Base-by-base conservation (phyloP, 1,140 invertebrate species). In the Subanguina moxae region DNA sequence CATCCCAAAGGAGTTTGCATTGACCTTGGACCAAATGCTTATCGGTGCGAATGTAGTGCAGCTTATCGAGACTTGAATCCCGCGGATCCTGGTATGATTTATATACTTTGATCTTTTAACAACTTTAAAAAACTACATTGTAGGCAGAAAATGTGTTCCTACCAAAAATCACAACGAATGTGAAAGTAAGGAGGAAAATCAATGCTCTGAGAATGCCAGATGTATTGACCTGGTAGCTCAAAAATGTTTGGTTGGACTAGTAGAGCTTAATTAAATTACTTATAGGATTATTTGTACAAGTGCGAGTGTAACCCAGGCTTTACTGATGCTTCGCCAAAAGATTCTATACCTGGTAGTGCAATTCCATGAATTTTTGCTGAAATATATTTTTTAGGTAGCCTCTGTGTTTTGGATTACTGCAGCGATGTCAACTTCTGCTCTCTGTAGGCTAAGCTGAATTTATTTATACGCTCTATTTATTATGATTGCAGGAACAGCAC, bases 371-470 rank as follows among this genome's bases (percentile, higher is more conserved):
- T n/a, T n/a, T n/a, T n/a, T n/a, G n/a, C n/a, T n/a, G n/a, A n/a
- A n/a, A n/a, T n/a, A n/a, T n/a, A 3, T 38, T 5, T 38, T 38
- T 38, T 5, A 38, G 32, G 32, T 11, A 71, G 68, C 45, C 52
- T 82, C 19, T 82, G 80, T 62, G 75, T 75, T 23, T 48, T 83
- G 38, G 80, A 82, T 70, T 82, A 78, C 70, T 82, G 80, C 59
- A 74, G 68, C 65, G 80, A 82, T 52, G 77, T 82, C 28, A 74
- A 78, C 75, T 78, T 78, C 74, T 78, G 76, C 48, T 28, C 58
- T 5, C 11, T 38, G 32, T 38, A 38, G 11, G 3, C 11, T 38
- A 5, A 38, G 3, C 32, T 38, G 32, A 38, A 38, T 38, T 38
- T 11, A 11, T 38, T 38, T 38, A 38, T 5, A 38, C 32, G n/a